Percentiles rank a stretch among this genome's conserved stretches.
Evolutionary conservation across 2,888 invertebrate genomes (phyloP).

Genomic region (Rhagium mordax): DNA sequence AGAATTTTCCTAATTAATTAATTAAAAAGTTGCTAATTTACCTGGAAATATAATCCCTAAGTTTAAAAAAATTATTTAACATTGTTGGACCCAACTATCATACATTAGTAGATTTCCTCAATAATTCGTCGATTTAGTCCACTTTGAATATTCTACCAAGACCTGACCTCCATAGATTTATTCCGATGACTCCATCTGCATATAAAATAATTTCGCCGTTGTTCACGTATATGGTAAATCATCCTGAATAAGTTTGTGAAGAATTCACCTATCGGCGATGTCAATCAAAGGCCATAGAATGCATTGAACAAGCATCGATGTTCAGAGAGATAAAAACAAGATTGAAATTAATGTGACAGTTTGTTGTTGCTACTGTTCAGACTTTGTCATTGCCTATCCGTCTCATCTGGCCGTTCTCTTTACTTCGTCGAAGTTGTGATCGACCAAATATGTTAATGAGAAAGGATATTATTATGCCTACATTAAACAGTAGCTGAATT

Average conservation of each 20-base stretch:
- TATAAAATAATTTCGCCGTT: not conserved
- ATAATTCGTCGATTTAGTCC: too few species aligned
- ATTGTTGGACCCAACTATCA: too few species aligned
- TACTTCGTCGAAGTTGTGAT: conserved; percentile 35
- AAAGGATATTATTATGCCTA: conserved; percentile 34
- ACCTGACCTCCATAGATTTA: not conserved
- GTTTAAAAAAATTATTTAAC: too few species aligned
- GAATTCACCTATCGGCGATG: conserved; percentile 46
- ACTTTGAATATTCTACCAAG: not conserved
- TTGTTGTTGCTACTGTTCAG: conserved; percentile 53
- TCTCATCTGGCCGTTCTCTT: conserved; percentile 38
- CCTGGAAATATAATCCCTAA: too few species aligned
- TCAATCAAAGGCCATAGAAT: conserved; percentile 49
- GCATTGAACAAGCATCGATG: conserved; percentile 46
- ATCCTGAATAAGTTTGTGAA: conserved; percentile 36
- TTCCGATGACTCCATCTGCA: not conserved
- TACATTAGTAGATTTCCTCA: too few species aligned
- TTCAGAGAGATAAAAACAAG: conserved; percentile 41
- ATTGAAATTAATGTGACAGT: conserved; percentile 54
- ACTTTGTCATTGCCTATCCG: conserved; percentile 51
- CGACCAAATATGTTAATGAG: conserved; percentile 43
- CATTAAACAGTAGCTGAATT: conserved; percentile 35
- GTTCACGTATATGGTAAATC: conserved; percentile 23
- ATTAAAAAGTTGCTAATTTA: too few species aligned
- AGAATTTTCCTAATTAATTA: too few species aligned